Conservation (phyloP, 1,140 invertebrate species). For the Anadara kagoshimensis region DNA sequence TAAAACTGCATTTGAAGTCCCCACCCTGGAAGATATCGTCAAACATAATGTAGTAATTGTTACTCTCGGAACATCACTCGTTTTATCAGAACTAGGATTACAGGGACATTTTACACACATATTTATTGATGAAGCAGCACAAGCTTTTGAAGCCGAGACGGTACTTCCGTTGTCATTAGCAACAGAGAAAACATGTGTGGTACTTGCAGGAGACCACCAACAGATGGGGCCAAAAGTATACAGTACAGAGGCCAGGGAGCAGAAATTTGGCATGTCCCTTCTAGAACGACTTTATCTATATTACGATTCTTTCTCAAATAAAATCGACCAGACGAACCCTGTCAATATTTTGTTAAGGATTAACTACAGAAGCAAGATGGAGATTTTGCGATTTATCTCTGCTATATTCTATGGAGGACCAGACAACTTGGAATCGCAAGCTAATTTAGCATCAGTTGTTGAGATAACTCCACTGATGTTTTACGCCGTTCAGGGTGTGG, state of each 20-base stretch:
- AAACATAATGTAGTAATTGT: conserved; percentile 85
- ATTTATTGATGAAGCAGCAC: conserved; percentile 68
- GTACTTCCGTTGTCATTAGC: conserved; percentile 65
- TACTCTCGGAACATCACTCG: conserved; percentile 83
- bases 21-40: conserved; percentile 82
- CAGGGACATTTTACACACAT: conserved; percentile 66
- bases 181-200: conserved; percentile 64
- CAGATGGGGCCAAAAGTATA: conserved; percentile 68
- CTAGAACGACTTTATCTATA: conserved; percentile 64
- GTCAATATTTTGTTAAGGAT: conserved; percentile 75
- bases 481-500: conserved; percentile 85
- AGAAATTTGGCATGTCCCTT: conserved; percentile 64
- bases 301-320: conserved; percentile 57
- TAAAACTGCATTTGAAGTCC: conserved; percentile 78
- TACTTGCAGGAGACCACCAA: conserved; percentile 66
- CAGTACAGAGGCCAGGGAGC: conserved; percentile 58
- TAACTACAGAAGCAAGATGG: conserved; percentile 90
- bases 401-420: conserved; percentile 86
- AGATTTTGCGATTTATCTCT: conserved; percentile 87
- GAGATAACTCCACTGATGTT: conserved; percentile 82
- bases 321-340: conserved; percentile 38
- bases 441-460: conserved; percentile 57
- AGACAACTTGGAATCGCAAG: conserved; percentile 55
- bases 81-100: conserved; percentile 47
- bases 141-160: conserved; percentile 64